Evolutionary conservation across 1,140 invertebrate genomes (phyloP).

Genomic region (Scaptomyza montana): DNA sequence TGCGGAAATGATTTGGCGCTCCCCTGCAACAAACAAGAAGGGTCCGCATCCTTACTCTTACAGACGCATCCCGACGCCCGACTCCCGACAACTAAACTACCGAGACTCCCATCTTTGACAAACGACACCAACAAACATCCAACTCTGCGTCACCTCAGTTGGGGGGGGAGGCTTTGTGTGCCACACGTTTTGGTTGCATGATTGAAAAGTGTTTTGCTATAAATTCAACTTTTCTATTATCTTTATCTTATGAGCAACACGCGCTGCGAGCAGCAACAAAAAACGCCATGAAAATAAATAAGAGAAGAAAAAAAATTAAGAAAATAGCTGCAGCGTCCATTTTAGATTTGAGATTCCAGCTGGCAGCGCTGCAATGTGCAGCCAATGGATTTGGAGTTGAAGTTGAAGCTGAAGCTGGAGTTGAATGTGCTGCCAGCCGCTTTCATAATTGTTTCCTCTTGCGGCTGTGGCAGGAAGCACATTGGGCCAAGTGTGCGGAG

Average conservation of each 20-base stretch:
- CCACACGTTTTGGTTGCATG: constrained; percentile 51
- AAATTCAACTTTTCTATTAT: constrained; percentile 74
- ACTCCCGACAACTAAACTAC: too few relatives aligned
- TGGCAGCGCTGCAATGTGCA: too few relatives aligned
- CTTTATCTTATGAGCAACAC: constrained; percentile 65
- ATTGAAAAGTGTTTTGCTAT: constrained; percentile 75
- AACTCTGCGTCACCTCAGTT: not conserved
- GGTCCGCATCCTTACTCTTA: constrained; percentile 11
- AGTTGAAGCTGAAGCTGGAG: constrained; percentile 20
- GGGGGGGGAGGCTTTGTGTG: constrained; percentile 16
- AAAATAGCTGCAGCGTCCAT: not conserved
- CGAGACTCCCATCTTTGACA: constrained; percentile 1
- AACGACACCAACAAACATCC: not conserved
- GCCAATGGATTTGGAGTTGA: constrained; percentile 17
- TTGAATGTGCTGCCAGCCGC: constrained; percentile 46
- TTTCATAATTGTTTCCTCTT: constrained; percentile 59
- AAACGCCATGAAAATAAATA: not conserved
- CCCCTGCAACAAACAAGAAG: constrained; percentile 19
- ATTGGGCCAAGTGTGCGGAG: constrained; percentile 5
- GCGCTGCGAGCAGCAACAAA: constrained; percentile 20
- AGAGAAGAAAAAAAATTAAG: constrained; percentile 16
- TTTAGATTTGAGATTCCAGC: too few relatives aligned
- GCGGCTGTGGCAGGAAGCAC: constrained; percentile 37
- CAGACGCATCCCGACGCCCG: too few relatives aligned
- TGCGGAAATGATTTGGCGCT: constrained; percentile 75